Conservation (phyloP, 2,888 invertebrate genomes). For the Mythimna loreyi region DNA sequence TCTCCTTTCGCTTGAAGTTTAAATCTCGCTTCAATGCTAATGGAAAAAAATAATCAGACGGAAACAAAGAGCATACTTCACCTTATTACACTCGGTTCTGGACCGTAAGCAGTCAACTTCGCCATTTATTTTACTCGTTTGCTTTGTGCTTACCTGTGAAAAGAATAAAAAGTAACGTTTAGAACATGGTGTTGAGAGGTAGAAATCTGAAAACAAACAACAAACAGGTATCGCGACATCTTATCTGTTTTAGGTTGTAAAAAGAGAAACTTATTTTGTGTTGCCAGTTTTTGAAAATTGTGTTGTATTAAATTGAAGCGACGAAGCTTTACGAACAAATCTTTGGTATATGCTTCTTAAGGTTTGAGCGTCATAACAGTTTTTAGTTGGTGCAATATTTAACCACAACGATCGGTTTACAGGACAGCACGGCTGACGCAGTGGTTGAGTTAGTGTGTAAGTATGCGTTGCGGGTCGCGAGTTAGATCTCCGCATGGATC, state of each 20-base stretch:
- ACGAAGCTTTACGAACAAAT: neutral
- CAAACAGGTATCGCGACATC: neutral
- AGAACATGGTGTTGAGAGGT: constrained; percentile 2
- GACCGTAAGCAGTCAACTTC: constrained; percentile 9
- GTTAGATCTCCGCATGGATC: too few relatives aligned
- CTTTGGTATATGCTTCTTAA: neutral
- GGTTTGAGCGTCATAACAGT: neutral
- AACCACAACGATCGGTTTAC: neutral
- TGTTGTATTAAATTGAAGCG: neutral
- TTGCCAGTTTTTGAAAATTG: neutral
- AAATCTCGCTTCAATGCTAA: constrained; percentile 16
- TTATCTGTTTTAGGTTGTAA: neutral
- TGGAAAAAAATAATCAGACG: constrained; percentile 30
- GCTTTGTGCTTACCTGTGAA: constrained; percentile 76
- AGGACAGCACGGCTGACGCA: too few relatives aligned
- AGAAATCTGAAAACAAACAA: constrained; percentile 13
- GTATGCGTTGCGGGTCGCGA: too few relatives aligned
- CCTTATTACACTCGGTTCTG: constrained; percentile 28
- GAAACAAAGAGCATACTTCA: constrained; percentile 52
- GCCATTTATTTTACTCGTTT: constrained; percentile 32
- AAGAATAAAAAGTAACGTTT: constrained; percentile 56
- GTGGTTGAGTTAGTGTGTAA: too few relatives aligned
- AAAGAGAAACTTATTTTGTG: neutral
- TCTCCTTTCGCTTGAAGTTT: neutral
- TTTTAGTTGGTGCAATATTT: neutral